phyloP scores from a whole-genome alignment of 2,113 vertebrate species.

The Martes martes region DNA sequence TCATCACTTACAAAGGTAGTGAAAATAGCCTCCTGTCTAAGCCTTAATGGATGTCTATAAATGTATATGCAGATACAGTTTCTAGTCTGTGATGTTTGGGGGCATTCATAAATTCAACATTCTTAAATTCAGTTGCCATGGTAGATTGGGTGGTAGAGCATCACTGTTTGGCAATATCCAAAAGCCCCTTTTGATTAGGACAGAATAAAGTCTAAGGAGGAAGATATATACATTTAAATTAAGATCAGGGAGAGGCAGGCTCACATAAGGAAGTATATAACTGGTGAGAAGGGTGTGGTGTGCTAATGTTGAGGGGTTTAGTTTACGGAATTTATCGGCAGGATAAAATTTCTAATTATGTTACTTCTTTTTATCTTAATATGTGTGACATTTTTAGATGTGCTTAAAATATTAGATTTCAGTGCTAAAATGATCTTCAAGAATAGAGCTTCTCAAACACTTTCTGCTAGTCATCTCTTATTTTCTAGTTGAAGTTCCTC shows the following conservation, averaged over 20 bases:
- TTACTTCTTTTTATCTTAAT: conserved; percentile 29
- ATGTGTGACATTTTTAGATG: conserved; percentile 8
- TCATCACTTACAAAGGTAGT: neutral
- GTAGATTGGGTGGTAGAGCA: neutral
- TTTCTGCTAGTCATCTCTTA: neutral
- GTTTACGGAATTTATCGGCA: neutral
- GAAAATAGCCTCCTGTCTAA: neutral
- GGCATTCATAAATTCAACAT: neutral
- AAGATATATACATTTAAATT: neutral
- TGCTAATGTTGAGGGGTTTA: neutral
- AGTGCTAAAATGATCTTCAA: neutral
- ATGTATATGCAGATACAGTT: neutral
- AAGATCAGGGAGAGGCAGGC: neutral
- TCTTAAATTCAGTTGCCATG: neutral
- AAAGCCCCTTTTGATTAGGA: neutral
- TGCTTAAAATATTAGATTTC: neutral
- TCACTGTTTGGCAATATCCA: neutral
- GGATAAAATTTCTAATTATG: neutral
- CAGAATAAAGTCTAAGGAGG: neutral
- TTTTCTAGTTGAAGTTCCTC: neutral
- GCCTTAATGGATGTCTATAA: neutral
- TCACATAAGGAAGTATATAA: neutral
- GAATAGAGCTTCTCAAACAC: neutral
- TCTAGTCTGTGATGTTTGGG: neutral
- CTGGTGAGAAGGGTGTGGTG: neutral